These are phyloP conservation scores for Ctenomys sociabilis DNA, from an alignment of 2,113 vertebrate species.

Conservation along the genomic window DNA sequence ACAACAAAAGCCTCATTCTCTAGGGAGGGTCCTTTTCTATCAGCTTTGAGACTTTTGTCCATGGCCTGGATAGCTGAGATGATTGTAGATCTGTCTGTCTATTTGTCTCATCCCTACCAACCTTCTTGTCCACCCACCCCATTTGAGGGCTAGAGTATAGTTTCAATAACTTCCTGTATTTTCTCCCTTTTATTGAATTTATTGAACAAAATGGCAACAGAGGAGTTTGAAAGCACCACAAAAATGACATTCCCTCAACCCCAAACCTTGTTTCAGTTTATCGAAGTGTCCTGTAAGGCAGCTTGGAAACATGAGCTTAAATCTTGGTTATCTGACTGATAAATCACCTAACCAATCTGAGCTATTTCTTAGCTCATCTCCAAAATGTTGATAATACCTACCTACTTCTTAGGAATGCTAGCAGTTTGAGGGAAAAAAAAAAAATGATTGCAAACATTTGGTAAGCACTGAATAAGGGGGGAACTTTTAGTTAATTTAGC, in stretches of 20 bases:
- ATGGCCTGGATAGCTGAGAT: neutral
- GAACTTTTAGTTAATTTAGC: neutral
- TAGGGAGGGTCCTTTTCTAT: neutral
- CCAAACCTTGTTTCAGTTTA: neutral
- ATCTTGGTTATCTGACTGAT: neutral
- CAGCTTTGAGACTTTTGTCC: neutral
- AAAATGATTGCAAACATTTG: neutral
- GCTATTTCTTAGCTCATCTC: neutral
- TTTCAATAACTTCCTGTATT: neutral
- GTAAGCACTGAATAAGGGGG: neutral
- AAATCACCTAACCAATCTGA: neutral
- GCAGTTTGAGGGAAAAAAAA: neutral
- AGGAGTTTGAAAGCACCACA: neutral
- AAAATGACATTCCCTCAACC: neutral
- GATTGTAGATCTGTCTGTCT: too few species aligned
- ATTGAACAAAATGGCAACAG: neutral
- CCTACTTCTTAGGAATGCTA: neutral
- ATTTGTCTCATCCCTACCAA: neutral
- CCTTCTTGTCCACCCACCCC: neutral
- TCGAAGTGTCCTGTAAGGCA: neutral
- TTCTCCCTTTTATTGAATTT: neutral
- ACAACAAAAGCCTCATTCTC: neutral
- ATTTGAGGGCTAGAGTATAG: neutral
- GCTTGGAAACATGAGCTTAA: neutral
- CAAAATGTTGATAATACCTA: neutral